Evolutionary conservation across 2,888 invertebrate species (phyloP), one percentile per base, ranked within the genome.

Genomic region (Callimorpha dominula): DNA sequence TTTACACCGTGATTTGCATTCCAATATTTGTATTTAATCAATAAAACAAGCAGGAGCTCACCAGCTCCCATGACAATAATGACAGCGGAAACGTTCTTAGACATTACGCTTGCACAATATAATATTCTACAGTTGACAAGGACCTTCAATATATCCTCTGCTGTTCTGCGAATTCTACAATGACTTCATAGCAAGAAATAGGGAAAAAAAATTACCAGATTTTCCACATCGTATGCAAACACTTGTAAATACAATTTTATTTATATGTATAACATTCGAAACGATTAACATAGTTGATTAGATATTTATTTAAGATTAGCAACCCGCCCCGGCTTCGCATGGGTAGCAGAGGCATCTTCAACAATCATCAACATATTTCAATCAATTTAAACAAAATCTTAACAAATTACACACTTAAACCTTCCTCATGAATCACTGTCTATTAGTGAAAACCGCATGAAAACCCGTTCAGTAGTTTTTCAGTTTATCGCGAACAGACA

Each of bases 151-250:
- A 62, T 54, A 20, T 70, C 42, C 52, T 69, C 1, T n/a, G n/a
- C 65, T 68, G 46, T 77, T 77, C 80, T 81, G 54, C 70, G 81
- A 79, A 80, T n/a, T 20, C 63, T 65, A 71, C 69, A 74, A 76
- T 76, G 73, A 79, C 73, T 77, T 77, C 82, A 76, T 67, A 70
- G 76, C 70, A 71, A 68, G 73, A 81, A 80, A 81, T 70, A 12
- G 46, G 68, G n/a, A 49, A 69, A 62, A n/a, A n/a, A n/a, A n/a
- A n/a, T n/a, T n/a, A 31, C 12, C 31, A 40, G 17, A 49, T 60
- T 31, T 68, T 62, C 60, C 15, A 42, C 11, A 20, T 31, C 20
- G 4, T 11, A 14, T 17, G 8, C n/a, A 63, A 63, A 50, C 6
- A 31, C 31, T 60, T 46, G 43, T 46, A 31, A 31, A 31, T 31